A percentile compares a stretch with the other conserved stretches of the same genome.
Conservation (phyloP, 1,140 invertebrate genomes). For the Nautilus pompilius region DNA sequence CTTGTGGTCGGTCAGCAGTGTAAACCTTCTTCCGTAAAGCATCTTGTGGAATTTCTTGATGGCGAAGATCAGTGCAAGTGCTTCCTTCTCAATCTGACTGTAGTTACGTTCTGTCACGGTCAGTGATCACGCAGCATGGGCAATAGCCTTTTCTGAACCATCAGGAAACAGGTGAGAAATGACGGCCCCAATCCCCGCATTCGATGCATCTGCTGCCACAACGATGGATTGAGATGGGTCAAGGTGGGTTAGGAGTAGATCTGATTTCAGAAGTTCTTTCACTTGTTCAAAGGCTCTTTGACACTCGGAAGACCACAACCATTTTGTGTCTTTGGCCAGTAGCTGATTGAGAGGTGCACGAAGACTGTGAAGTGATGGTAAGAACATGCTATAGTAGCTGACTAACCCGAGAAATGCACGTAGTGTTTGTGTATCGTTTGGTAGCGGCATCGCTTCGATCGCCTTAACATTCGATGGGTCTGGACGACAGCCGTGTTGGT, state of each 20-base stretch:
- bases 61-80: constrained; percentile 54
- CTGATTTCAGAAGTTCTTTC: constrained; percentile 17
- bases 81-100: constrained; percentile 59
- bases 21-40: constrained; percentile 55
- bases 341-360: constrained; percentile 14
- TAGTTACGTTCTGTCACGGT: constrained; percentile 57
- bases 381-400: constrained; percentile 23
- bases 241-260: constrained; percentile 10
- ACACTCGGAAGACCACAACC: constrained; percentile 14
- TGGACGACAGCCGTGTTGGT: constrained; percentile 13
- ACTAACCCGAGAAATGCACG: constrained; percentile 17
- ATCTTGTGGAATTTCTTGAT: constrained; percentile 53
- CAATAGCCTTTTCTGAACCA: constrained; percentile 51
- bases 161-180: constrained; percentile 52
- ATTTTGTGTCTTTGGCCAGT: constrained; percentile 12
- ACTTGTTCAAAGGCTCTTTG: constrained; percentile 13
- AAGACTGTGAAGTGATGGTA: constrained; percentile 15
- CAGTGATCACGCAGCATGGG: constrained; percentile 54
- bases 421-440: constrained; percentile 12
- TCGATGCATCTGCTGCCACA: constrained; percentile 58
- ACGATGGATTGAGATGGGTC: constrained; percentile 2
- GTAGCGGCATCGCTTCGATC: constrained; percentile 9
- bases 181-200: constrained; percentile 56
- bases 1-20: constrained; percentile 56
- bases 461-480: constrained; percentile 15